Percentiles rank a stretch among this genome's conserved stretches.
These are phyloP conservation scores for Drosophila malerkotliana DNA, from an alignment of 1,140 invertebrate genomes.

Conservation along the genomic window DNA sequence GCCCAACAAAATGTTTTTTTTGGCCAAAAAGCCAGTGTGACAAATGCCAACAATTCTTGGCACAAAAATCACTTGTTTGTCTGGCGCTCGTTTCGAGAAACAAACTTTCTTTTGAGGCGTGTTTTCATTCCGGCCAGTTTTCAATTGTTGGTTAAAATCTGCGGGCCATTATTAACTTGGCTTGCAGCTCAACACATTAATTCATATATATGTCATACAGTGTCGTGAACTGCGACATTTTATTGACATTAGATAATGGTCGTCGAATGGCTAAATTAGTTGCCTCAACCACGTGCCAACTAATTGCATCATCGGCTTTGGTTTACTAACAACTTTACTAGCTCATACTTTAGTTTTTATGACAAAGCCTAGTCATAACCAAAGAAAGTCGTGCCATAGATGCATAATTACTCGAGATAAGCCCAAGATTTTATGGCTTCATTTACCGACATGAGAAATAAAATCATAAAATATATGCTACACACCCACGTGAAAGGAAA, in stretches of 20 bases:
- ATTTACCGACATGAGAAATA: conserved; percentile 13
- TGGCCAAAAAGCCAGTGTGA: conserved; percentile 39
- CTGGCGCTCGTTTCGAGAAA: conserved; percentile 24
- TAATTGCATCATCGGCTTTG: conserved; percentile 42
- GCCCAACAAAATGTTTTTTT: conserved; percentile 18
- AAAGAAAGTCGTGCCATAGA: conserved; percentile 36
- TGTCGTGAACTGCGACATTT: conserved; percentile 73
- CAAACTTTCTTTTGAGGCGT: conserved; percentile 71
- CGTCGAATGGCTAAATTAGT: conserved; percentile 12
- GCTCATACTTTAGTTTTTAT: conserved; percentile 35
- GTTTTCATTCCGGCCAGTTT: conserved; percentile 42
- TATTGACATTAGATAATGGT: conserved; percentile 65
- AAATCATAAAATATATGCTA: conserved; percentile 19
- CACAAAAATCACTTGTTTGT: conserved; percentile 45
- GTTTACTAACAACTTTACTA: conserved; percentile 23
- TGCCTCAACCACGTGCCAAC: conserved; percentile 35
- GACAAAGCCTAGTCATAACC: conserved; percentile 12
- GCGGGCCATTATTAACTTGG: conserved; percentile 50
- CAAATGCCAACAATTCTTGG: conserved; percentile 52
- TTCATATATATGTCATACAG: conserved; percentile 25
- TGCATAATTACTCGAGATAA: conserved; percentile 35
- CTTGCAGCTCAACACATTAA: conserved; percentile 15
- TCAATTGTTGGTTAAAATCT: conserved; percentile 40
- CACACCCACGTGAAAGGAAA: conserved; percentile 36
- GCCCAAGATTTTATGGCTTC: conserved; percentile 13